phyloP scores from a whole-genome alignment of 1,140 invertebrate genomes.

The Diplogasteroides magnus region DNA sequence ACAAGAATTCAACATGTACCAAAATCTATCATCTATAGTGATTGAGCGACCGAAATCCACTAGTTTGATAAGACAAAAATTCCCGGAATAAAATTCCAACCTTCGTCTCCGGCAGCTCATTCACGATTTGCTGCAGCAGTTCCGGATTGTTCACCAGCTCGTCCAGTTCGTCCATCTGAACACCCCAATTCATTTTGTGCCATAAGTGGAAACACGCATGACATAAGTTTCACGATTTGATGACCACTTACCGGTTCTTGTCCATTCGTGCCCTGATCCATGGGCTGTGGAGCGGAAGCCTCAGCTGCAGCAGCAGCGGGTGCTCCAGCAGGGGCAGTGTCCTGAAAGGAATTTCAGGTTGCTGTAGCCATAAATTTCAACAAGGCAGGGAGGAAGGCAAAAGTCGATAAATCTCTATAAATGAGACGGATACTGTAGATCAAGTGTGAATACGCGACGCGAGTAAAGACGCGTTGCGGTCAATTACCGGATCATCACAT shows the following conservation, averaged over 20 bases:
- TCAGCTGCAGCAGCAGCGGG: slow-evolving; percentile 1
- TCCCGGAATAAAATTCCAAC: too few species aligned
- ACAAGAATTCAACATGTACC: too few species aligned
- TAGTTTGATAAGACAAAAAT: too few species aligned
- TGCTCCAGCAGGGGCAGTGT: background rate
- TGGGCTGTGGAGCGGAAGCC: slow-evolving; percentile 4
- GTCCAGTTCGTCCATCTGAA: slow-evolving; percentile 21
- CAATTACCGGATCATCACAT: too few species aligned
- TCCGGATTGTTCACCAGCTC: slow-evolving; percentile 40
- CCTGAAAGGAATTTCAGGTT: background rate
- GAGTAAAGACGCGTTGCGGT: background rate
- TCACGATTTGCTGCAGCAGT: slow-evolving; percentile 39
- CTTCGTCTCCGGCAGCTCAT: slow-evolving; percentile 26
- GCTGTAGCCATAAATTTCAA: background rate
- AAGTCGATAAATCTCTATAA: background rate
- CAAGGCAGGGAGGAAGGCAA: background rate
- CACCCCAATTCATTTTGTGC: background rate
- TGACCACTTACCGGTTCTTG: slow-evolving; percentile 12
- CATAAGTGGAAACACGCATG: background rate
- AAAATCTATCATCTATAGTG: too few species aligned
- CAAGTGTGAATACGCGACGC: background rate
- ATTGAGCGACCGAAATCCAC: too few species aligned
- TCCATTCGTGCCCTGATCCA: slow-evolving; percentile 13
- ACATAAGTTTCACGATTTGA: background rate
- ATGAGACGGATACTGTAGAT: background rate